A percentile compares a stretch with the other conserved stretches of the same genome.
Conservation (phyloP, 2,797 vertebrate genomes). For the Furcifer pardalis region DNA sequence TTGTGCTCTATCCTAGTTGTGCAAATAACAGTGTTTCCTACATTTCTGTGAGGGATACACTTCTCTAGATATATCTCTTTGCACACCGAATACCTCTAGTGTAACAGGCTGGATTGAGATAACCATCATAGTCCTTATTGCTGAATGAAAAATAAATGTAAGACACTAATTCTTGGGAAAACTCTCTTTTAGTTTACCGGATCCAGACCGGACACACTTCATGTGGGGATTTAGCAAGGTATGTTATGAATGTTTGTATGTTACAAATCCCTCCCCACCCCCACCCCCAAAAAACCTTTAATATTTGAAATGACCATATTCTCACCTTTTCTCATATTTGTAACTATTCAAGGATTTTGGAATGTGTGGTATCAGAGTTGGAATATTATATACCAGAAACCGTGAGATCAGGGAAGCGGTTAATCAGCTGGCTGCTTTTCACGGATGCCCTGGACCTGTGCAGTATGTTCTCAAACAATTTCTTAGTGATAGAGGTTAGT, state of each 20-base stretch:
- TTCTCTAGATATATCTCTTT: neutral
- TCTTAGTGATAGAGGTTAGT: conserved; percentile 61
- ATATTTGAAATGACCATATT: neutral
- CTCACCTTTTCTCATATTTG: neutral
- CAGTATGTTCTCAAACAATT: conserved; percentile 52
- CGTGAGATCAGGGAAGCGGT: conserved; percentile 39
- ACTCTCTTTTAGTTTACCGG: conserved; percentile 49
- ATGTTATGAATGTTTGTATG: conserved; percentile 28
- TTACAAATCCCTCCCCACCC: neutral
- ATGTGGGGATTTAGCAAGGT: conserved; percentile 68
- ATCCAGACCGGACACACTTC: conserved; percentile 59
- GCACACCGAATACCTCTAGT: neutral
- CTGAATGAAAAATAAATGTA: neutral
- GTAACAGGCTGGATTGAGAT: neutral
- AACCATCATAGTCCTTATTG: neutral
- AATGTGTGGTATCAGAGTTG: conserved; percentile 57
- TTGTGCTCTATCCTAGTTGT: neutral
- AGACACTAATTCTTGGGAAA: neutral
- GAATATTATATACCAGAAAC: conserved; percentile 55
- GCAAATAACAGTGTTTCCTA: neutral
- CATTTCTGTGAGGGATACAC: neutral
- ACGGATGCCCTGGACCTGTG: conserved; percentile 55
- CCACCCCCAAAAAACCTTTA: too few relatives aligned
- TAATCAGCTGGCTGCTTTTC: conserved; percentile 52
- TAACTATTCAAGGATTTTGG: conserved; percentile 58